Evolutionary conservation across 1,140 invertebrate species (phyloP).

Genomic region (Epicauta chinensis): DNA sequence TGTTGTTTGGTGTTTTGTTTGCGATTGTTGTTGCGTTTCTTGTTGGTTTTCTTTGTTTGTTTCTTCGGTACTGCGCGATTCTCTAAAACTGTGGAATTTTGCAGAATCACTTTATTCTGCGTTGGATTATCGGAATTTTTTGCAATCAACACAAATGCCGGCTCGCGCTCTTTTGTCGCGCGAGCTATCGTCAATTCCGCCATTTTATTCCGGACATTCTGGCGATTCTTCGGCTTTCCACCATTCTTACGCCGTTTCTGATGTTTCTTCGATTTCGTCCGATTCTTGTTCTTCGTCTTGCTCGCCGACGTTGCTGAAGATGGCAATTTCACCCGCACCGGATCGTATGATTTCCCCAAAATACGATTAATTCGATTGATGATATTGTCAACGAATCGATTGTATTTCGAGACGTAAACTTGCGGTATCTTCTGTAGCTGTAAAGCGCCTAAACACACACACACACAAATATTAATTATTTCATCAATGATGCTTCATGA

Average conservation of each 20-base stretch:
- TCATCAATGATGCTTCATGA: too few species aligned
- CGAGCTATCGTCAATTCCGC: slow-evolving; percentile 16
- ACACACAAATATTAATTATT: background rate
- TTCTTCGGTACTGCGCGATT: slow-evolving; percentile 9
- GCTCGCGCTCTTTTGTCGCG: slow-evolving; percentile 25
- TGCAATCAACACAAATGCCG: slow-evolving; percentile 37
- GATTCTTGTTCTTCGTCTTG: slow-evolving; percentile 29
- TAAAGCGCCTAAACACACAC: slow-evolving; percentile 22
- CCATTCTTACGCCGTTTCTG: slow-evolving; percentile 26
- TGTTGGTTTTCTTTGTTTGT: slow-evolving; percentile 42
- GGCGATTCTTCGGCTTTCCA: slow-evolving; percentile 26
- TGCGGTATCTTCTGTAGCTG: slow-evolving; percentile 49
- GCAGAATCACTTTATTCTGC: background rate
- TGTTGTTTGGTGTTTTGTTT: slow-evolving; percentile 45
- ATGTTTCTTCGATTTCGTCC: slow-evolving; percentile 18
- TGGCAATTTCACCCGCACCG: slow-evolving; percentile 71
- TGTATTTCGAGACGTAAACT: slow-evolving; percentile 70
- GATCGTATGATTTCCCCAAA: slow-evolving; percentile 68
- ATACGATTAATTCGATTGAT: slow-evolving; percentile 72
- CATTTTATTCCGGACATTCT: slow-evolving; percentile 28
- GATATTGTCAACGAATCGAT: slow-evolving; percentile 75
- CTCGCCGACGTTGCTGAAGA: slow-evolving; percentile 41
- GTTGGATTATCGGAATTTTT: slow-evolving; percentile 25
- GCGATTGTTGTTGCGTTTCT: slow-evolving; percentile 33
- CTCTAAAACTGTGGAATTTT: slow-evolving; percentile 9